Conservation (phyloP, 2,113 vertebrate genomes). For the Picathartes gymnocephalus region DNA sequence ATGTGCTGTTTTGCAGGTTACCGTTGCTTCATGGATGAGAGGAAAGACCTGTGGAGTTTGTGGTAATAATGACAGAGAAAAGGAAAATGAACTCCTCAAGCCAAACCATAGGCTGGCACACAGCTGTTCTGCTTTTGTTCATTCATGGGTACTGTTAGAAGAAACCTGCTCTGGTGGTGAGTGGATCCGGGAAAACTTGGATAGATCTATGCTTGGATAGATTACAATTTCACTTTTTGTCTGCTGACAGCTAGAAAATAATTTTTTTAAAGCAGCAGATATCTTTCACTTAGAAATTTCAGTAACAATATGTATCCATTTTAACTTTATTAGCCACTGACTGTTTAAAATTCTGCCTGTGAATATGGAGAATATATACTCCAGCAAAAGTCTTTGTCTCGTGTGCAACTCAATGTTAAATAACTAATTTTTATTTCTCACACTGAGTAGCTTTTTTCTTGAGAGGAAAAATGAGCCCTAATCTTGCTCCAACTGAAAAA, state of each 20-base stretch:
- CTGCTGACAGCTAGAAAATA: not conserved
- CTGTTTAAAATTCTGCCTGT: not conserved
- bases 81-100: conserved; percentile 49
- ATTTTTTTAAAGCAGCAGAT: not conserved
- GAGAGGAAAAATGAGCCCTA: not conserved
- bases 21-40: conserved; percentile 37
- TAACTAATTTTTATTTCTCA: not conserved
- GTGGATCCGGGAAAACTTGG: conserved; percentile 3
- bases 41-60: conserved; percentile 72
- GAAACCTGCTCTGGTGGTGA: conserved; percentile 54
- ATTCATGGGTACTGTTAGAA: conserved; percentile 59
- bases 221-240: not conserved
- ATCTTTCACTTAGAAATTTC: not conserved
- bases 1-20: conserved; percentile 40
- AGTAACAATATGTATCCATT: not conserved
- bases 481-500: not conserved
- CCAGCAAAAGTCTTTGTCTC: not conserved
- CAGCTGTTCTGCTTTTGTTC: conserved; percentile 45
- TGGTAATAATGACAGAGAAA: conserved; percentile 63
- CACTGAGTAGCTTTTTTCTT: not conserved
- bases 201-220: not conserved
- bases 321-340: not conserved
- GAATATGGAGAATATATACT: not conserved
- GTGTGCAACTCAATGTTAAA: not conserved
- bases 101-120: conserved; percentile 53